A percentile compares a stretch with the other conserved stretches of the same genome.
Evolutionary conservation across 2,888 invertebrate genomes (phyloP).

Genomic region (Caenorhabditis sp.): DNA sequence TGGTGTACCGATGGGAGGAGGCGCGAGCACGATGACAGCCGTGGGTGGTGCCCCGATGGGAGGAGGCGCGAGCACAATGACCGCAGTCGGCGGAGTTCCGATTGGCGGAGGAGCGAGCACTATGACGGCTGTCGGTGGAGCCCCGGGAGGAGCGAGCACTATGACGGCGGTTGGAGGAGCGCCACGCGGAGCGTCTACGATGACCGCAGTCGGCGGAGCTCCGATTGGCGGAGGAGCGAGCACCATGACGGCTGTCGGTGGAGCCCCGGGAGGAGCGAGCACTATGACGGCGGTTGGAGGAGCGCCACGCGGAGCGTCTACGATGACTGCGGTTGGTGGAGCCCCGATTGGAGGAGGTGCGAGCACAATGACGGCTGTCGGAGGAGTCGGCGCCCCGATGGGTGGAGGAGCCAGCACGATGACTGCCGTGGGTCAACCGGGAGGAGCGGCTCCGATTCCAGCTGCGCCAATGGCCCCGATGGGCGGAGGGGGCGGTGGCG

Average conservation of each 20-base stretch:
- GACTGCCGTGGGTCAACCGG: slow-evolving; percentile 55
- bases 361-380: slow-evolving; percentile 38
- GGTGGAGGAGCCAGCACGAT: slow-evolving; percentile 35
- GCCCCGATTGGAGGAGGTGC: slow-evolving; percentile 28
- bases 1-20: slow-evolving; percentile 6
- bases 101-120: slow-evolving; percentile 31
- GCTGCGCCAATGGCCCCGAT: slow-evolving; percentile 68
- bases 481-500: slow-evolving; percentile 47
- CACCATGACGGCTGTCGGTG: slow-evolving; percentile 69
- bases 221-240: slow-evolving; percentile 43
- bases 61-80: slow-evolving; percentile 3
- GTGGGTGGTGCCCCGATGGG: slow-evolving; percentile 10
- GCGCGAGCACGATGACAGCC: neutral
- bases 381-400: slow-evolving; percentile 35
- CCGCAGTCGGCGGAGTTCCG: slow-evolving; percentile 22
- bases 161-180: slow-evolving; percentile 37
- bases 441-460: slow-evolving; percentile 26
- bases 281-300: slow-evolving; percentile 56
- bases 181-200: slow-evolving; percentile 33
- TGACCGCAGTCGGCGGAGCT: slow-evolving; percentile 42
- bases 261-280: slow-evolving; percentile 51
- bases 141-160: slow-evolving; percentile 24
- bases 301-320: slow-evolving; percentile 34
- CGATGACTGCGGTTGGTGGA: slow-evolving; percentile 54
- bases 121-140: slow-evolving; percentile 44